Base-by-base conservation (phyloP, 2,888 invertebrate species). In the Ganaspis brasiliensis region DNA sequence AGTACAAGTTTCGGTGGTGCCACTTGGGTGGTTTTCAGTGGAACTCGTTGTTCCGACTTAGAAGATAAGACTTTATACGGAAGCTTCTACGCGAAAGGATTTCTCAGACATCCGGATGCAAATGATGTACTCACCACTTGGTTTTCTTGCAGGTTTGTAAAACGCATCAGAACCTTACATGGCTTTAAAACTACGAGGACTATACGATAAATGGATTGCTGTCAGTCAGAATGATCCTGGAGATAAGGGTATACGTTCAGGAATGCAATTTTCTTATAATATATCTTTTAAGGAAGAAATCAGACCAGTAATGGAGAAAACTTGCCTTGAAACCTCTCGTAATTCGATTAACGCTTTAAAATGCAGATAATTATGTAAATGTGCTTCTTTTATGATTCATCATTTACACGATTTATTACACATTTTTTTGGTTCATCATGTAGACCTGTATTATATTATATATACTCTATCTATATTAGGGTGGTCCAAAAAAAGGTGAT, bases 1-100 rank as follows among this genome's bases (percentile, higher is more conserved):
- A 77, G 76, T 80, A 82, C 82, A 80, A 80, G 79, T 80, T 82
- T 82, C 79, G 80, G 78, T 77, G 74, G 79, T 82, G 80, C 80
- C 72, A 77, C 80, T 77, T 82, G 80, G 82, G 82, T 82, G 82
- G 75, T 24, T 71, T 37, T 74, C 24, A 55, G 74, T 74, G 59
- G 52, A 55, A 72, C 55, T 56, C 10, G 35, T 24, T 45, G 59
- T 24, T 26, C 16, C n/a, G 45, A n/a, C 21, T n/a, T 67, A 24
- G 45, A 67, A 67, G 45, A 67, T 67, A 67, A 45, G 24, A 24
- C 40, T 67, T 19, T 67, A 45, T 67, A 67, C 45, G 67, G 45
- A 14, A 24, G 40, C 67, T 67, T 56, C n/a, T 45, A n/a, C 45
- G 10, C 40, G 9, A 63, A 67, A 45, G 63, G 24, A 67, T 24